These are phyloP conservation scores for Halictus quadricinctus DNA, from an alignment of 2,888 invertebrate species.

Conservation along the genomic window DNA sequence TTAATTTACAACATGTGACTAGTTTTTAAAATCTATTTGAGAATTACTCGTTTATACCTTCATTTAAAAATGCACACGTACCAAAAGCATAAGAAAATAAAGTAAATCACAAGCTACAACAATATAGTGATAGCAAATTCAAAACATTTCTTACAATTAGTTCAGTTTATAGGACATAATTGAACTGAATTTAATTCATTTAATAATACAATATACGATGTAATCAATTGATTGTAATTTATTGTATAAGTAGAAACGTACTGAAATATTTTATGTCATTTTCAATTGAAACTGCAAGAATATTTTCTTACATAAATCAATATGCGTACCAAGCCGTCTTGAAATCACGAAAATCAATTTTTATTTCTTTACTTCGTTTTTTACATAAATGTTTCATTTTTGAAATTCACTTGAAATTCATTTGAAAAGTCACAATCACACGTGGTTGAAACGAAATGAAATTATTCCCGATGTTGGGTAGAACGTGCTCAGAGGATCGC, in stretches of 20 bases:
- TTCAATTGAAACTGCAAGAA: not conserved
- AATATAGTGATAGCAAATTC: not conserved
- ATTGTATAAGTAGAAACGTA: not conserved
- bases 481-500: constrained; percentile 61
- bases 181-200: not conserved
- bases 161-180: not conserved
- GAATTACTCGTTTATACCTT: no score
- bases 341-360: not conserved
- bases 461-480: constrained; percentile 63
- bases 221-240: not conserved
- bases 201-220: not conserved
- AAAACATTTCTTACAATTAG: not conserved
- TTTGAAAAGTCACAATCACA: constrained; percentile 1
- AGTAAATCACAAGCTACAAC: no score
- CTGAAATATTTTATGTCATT: not conserved
- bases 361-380: not conserved
- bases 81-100: no score
- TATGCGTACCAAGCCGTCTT: not conserved
- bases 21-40: no score
- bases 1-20: no score
- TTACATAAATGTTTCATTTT: not conserved
- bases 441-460: constrained; percentile 53
- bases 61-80: not conserved
- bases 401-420: no score
- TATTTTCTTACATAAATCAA: not conserved